These are phyloP conservation scores for Petrocephalus sullivani DNA, from an alignment of 2,797 vertebrate species.

Conservation along the genomic window DNA sequence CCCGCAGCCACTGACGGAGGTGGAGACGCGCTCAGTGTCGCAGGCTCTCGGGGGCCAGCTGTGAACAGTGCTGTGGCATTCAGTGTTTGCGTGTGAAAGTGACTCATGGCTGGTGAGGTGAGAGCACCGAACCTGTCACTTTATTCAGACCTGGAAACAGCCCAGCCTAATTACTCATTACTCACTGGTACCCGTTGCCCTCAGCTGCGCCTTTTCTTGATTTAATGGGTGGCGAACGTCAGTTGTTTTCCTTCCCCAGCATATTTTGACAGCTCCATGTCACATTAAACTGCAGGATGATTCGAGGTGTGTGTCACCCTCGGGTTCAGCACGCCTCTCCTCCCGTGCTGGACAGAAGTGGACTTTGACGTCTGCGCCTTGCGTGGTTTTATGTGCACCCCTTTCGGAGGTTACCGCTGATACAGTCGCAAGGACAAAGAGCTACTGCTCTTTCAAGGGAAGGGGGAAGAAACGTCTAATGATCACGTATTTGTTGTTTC, in stretches of 20 bases:
- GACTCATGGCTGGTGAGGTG: conserved; percentile 9
- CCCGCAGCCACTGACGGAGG: not conserved
- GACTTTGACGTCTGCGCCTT: not conserved
- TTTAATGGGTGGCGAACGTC: not conserved
- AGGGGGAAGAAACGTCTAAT: not conserved
- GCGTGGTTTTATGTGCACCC: not conserved
- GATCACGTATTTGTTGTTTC: not conserved
- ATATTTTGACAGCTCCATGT: not conserved
- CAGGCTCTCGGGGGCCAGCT: not conserved
- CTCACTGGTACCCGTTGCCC: not conserved
- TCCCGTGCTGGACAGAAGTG: not conserved
- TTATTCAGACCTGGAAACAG: conserved; percentile 6
- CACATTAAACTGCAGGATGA: conserved; percentile 3
- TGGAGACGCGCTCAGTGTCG: not conserved
- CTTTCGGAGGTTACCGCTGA: not conserved
- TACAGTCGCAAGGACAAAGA: not conserved
- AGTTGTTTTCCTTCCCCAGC: not conserved
- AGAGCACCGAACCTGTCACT: not conserved
- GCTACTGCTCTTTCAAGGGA: not conserved
- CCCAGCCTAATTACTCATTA: not conserved
- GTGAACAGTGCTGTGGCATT: not conserved
- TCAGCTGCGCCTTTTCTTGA: not conserved
- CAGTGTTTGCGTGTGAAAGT: not conserved
- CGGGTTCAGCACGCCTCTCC: not conserved
- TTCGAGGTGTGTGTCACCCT: not conserved